Conservation (phyloP, 37 sponge, comb jelly and placozoan genomes). For the Cladorhizidae sp. region DNA sequence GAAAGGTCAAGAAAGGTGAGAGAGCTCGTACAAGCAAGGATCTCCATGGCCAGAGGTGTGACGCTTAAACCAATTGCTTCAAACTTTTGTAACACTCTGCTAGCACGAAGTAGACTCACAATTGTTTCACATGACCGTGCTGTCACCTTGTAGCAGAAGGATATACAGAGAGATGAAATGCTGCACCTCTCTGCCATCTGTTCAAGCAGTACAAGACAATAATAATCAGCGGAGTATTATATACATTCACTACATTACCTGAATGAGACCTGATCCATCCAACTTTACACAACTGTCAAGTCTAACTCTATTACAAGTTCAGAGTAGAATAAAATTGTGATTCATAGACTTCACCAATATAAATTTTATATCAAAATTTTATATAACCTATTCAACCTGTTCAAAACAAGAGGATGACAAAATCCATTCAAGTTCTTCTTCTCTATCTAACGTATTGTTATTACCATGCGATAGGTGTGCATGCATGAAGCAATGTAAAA, state of each 20-base stretch:
- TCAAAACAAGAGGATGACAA: too few species aligned
- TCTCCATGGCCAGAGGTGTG: slow-evolving; percentile 24
- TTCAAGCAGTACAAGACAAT: not conserved
- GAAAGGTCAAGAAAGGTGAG: slow-evolving; percentile 58
- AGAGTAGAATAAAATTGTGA: too few species aligned
- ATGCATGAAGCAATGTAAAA: too few species aligned
- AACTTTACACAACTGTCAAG: slow-evolving; percentile 69
- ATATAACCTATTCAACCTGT: too few species aligned
- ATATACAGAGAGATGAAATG: slow-evolving; percentile 41
- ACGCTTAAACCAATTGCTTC: slow-evolving; percentile 38
- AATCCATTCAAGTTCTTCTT: too few species aligned
- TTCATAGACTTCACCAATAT: too few species aligned
- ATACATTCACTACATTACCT: slow-evolving; percentile 25
- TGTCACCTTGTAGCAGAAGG: slow-evolving; percentile 65
- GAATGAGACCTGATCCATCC: slow-evolving; percentile 59
- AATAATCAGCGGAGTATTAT: not conserved
- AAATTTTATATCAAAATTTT: too few species aligned
- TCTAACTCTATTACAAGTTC: slow-evolving; percentile 57
- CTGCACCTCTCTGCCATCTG: slow-evolving; percentile 69
- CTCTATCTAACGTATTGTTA: too few species aligned
- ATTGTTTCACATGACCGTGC: slow-evolving; percentile 29
- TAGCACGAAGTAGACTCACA: slow-evolving; percentile 43
- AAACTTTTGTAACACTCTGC: slow-evolving; percentile 18
- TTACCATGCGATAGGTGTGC: too few species aligned
- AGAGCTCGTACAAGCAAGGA: slow-evolving; percentile 28